Base-by-base conservation (phyloP, 2,113 vertebrate genomes). In the Panurus biarmicus region DNA sequence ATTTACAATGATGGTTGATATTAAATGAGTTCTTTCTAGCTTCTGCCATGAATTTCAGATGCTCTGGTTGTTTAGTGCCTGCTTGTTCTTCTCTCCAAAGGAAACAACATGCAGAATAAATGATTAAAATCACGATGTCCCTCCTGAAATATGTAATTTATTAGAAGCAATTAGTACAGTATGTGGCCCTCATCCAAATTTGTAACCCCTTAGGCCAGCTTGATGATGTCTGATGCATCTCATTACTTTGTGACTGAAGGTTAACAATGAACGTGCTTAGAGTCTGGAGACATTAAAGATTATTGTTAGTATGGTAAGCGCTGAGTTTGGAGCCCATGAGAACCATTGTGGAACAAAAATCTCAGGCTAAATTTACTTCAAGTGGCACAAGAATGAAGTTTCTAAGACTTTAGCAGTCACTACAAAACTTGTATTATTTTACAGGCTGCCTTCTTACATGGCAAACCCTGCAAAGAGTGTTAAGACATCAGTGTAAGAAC, bases 91-190 rank as follows among this genome's bases (percentile, higher is more conserved):
- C 60, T 89, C 96, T 97, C 94, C 56, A 69, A 96, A 94, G 96
- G 91, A 95, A 95, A 94, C 69, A 93, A 93, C 76, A 88, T 90
- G 94, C 85, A 92, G 95, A 94, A 97, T 96, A 94, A 95, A 96
- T 97, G 87, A 95, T 97, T 97, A 96, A 97, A 94, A 96, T 95
- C 94, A 90, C 81, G 51, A 77, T 93, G 85, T 95, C 95, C 94
- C 95, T 94, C 82, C 90, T 95, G 91, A 95, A 96, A 91, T 94
- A 95, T 80, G 94, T 96, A 94, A 94, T 97, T 95, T 97, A 95
- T 97, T 97, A 96, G 85, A 97, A 97, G 92, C 85, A 97, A 95
- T 97, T 96, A 95, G 87, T 94, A 90, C 69, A 91, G 83, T 95
- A 71, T 93, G 82, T 97, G 94, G 93, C 94, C 93, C 38, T 83